Base-by-base conservation (phyloP, 2,888 invertebrate genomes). In the Lithophane semibrunnea region DNA sequence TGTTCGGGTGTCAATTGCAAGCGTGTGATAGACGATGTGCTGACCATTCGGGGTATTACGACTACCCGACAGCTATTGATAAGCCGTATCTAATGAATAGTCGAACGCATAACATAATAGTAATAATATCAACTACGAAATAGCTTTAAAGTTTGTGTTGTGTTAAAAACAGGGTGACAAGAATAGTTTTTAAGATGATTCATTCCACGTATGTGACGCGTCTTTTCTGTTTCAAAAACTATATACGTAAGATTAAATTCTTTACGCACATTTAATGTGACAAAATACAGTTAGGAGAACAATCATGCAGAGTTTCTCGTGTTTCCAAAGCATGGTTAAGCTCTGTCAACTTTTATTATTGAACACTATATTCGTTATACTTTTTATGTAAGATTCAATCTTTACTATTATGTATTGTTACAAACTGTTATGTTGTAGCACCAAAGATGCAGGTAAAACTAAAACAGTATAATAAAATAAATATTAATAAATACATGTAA, bases 91-190 rank as follows among this genome's bases (percentile, higher is more conserved):
- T 21, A 65, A 47, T 16, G 18, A 18, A 49, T 47, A 3, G 24
- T 61, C 10, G 12, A 47, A 72, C 24, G 10, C 52, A 16, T 58
- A 60, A 47, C 54, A 18, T 44, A 52, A 42, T 64, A 74, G 37
- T 64, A 42, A 60, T 68, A 56, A 54, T 56, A 2, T 8, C 76
- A 70, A 58, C 3, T 58, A n/a, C 2, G 37, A 68, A 10, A 60
- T 37, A 58, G 66, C 66, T 82, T 82, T 82, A 84, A 64, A 58
- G 37, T 60, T 70, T 56, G 52, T 63, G 73, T 77, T 82, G 74
- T 80, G 65, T 83, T 63, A 13, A 49, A 77, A 69, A 84, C 87
- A 86, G 82, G 87, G 86, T 82, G 85, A 73, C 65, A 77, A 78
- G 74, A 58, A 61, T 86, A 81, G 73, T 29, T 66, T 79, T 12